Conservation (phyloP, 2,113 vertebrate genomes). For the Noturus placidus region DNA sequence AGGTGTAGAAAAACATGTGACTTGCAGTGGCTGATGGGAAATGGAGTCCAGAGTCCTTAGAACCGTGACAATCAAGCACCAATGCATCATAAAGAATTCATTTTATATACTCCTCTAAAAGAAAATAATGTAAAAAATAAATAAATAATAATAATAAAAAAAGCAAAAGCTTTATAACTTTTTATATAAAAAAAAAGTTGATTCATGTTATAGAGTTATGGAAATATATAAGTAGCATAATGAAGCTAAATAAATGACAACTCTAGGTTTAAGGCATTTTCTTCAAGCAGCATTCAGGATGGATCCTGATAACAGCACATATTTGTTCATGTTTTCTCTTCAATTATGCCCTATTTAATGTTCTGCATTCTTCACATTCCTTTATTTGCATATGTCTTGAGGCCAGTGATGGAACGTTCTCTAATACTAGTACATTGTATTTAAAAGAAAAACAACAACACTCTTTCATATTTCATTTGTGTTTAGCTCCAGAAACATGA, state of each 20-base stretch:
- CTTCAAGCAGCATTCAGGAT: background rate
- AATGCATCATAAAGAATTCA: background rate
- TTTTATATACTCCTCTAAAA: background rate
- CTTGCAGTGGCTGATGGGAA: too few species aligned
- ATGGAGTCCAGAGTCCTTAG: too few species aligned
- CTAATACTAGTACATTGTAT: background rate
- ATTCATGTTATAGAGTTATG: background rate
- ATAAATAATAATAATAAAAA: background rate
- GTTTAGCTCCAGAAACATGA: constrained; percentile 75
- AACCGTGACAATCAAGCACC: too few species aligned
- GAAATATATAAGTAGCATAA: background rate
- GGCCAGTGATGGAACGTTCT: background rate
- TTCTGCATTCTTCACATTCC: background rate
- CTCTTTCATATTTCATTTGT: background rate
- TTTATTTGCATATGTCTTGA: background rate
- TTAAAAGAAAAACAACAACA: background rate
- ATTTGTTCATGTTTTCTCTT: background rate
- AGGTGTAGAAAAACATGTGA: too few species aligned
- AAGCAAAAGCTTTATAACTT: background rate
- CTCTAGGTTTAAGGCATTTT: background rate
- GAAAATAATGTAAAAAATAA: background rate
- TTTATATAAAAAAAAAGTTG: background rate
- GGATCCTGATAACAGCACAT: background rate
- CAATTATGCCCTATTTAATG: background rate
- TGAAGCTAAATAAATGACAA: constrained; percentile 3